phyloP scores from a whole-genome alignment of 2,888 invertebrate species.

The Chalcis sispes region DNA sequence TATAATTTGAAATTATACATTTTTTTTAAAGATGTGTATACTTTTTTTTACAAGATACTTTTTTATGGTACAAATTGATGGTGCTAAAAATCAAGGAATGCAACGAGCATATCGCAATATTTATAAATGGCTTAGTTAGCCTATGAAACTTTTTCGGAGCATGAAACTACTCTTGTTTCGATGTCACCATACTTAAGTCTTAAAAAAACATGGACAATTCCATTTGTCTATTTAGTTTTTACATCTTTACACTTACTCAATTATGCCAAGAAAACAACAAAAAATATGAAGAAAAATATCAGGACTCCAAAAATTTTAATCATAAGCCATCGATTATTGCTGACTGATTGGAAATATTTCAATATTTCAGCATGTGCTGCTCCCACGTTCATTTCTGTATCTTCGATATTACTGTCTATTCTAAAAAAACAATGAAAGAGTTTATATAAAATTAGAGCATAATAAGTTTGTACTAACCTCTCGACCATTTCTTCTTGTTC shows the following conservation, averaged over 20 bases:
- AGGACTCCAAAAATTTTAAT: conserved; percentile 99
- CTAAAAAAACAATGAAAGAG: conserved; percentile 76
- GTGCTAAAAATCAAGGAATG: conserved; percentile 60
- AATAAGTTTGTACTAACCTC: conserved; percentile 75
- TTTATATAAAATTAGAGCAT: conserved; percentile 14
- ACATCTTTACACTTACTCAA: not conserved
- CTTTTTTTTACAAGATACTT: conserved; percentile 58
- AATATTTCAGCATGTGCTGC: conserved; percentile 98
- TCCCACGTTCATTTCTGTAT: conserved; percentile 97
- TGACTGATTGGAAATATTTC: conserved; percentile 97
- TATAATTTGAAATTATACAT: conserved; percentile 57
- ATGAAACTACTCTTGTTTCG: conserved; percentile 43
- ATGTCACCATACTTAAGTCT: conserved; percentile 36
- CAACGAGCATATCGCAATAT: conserved; percentile 50
- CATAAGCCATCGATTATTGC: conserved; percentile 99
- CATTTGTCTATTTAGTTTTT: conserved; percentile 1
- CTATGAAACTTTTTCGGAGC: conserved; percentile 36
- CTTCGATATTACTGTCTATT: conserved; percentile 97
- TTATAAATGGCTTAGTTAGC: conserved; percentile 42
- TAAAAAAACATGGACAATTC: conserved; percentile 20
- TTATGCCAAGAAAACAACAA: conserved; percentile 97
- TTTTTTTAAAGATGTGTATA: conserved; percentile 49
- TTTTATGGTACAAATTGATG: conserved; percentile 55
- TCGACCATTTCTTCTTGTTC: conserved; percentile 99
- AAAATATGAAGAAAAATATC: conserved; percentile 99